Conservation (phyloP, 2,113 vertebrate genomes). For the Chelonoidis abingdonii region DNA sequence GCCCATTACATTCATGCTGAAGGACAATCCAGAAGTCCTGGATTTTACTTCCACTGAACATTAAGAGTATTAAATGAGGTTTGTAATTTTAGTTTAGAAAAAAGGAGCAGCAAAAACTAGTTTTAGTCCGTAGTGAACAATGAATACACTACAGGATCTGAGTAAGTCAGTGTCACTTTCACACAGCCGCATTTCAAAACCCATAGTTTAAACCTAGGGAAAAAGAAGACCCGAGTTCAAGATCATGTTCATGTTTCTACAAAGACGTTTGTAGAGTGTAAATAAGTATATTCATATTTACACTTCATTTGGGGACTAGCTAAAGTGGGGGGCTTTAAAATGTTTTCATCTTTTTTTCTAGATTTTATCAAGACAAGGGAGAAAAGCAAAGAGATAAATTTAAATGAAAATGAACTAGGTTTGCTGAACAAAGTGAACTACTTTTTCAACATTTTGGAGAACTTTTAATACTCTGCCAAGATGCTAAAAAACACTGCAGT, state of each 20-base stretch:
- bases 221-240: constrained; percentile 35
- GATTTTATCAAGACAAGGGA: background rate
- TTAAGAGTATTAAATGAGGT: constrained; percentile 68
- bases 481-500: constrained; percentile 25
- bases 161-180: background rate
- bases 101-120: background rate
- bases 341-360: background rate
- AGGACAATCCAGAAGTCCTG: constrained; percentile 67
- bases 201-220: constrained; percentile 36
- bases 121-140: background rate
- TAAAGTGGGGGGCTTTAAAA: background rate
- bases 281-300: background rate
- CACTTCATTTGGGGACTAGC: background rate
- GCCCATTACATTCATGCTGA: constrained; percentile 65
- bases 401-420: background rate
- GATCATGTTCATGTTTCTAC: background rate
- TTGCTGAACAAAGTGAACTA: background rate
- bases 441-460: background rate
- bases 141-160: accelerated
- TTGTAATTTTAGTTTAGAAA: constrained; percentile 37
- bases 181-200: background rate
- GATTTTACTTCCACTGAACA: constrained; percentile 52
- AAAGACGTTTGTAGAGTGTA: background rate
- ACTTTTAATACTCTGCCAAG: background rate
- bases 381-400: background rate